A percentile compares a stretch with the other conserved stretches of the same genome.
Conservation (phyloP, 37 sponge, comb jelly and placozoan species). For the Chondrilla cf. caribensis region DNA sequence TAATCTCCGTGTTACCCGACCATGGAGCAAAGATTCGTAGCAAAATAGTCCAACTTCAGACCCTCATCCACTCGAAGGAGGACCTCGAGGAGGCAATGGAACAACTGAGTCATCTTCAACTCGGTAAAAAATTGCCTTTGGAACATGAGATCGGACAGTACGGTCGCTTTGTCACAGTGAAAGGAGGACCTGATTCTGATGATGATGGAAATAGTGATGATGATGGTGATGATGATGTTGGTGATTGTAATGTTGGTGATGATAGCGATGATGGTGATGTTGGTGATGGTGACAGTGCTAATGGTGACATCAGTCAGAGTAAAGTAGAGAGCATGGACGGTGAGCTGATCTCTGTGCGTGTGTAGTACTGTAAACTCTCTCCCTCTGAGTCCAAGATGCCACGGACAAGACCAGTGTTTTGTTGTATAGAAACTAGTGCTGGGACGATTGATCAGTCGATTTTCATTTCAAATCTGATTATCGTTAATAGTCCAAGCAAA, state of each 20-base stretch:
- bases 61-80: background rate
- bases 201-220: background rate
- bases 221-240: background rate
- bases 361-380: too few relatives aligned
- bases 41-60: background rate
- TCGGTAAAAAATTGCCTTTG: background rate
- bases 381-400: too few relatives aligned
- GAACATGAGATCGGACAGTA: background rate
- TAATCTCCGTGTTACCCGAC: background rate
- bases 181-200: background rate
- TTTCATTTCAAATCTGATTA: too few relatives aligned
- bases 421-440: too few relatives aligned
- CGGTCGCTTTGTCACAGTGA: background rate
- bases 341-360: too few relatives aligned
- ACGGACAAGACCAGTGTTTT: too few relatives aligned
- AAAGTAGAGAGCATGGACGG: too few relatives aligned
- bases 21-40: background rate
- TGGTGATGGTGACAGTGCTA: background rate
- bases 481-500: too few relatives aligned
- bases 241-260: background rate
- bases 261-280: background rate
- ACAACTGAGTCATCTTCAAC: background rate
- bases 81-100: background rate
- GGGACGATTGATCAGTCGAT: too few relatives aligned
- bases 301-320: background rate